These are phyloP conservation scores for Lamprologus sp. DNA, from an alignment of 2,113 vertebrate genomes.

Conservation along the genomic window DNA sequence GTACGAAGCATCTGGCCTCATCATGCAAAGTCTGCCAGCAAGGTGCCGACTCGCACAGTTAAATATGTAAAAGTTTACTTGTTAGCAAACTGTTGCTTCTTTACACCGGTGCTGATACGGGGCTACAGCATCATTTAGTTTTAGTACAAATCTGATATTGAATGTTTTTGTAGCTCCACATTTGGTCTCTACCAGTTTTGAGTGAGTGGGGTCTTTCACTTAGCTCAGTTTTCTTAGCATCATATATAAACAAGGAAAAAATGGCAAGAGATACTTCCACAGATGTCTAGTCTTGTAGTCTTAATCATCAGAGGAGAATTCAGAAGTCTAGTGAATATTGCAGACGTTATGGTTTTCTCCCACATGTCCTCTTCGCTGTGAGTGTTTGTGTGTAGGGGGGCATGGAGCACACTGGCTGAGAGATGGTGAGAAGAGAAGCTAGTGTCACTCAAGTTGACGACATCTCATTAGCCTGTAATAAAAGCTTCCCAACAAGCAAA, in stretches of 20 bases:
- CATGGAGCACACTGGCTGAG: background rate
- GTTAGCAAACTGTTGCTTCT: background rate
- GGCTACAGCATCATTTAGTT: background rate
- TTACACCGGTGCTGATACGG: background rate
- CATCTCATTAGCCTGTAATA: background rate
- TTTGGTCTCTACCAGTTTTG: background rate
- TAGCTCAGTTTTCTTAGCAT: background rate
- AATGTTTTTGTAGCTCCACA: background rate
- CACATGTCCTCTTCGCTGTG: fast-evolving
- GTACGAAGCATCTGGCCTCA: background rate
- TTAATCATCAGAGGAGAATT: background rate
- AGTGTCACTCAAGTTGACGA: background rate
- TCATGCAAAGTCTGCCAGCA: background rate
- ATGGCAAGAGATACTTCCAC: background rate
- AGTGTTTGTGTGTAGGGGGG: background rate
- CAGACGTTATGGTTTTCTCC: background rate
- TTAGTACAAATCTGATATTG: background rate
- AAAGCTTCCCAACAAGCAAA: background rate
- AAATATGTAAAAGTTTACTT: background rate
- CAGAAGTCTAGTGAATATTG: background rate
- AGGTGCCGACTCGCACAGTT: background rate
- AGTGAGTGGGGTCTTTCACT: background rate
- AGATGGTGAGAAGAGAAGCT: background rate
- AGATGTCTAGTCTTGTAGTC: background rate
- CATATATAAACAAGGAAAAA: background rate